A percentile compares a stretch with the other conserved stretches of the same genome.
These are phyloP conservation scores for Eospalax fontanierii DNA, from an alignment of 2,797 vertebrate species.

Conservation along the genomic window DNA sequence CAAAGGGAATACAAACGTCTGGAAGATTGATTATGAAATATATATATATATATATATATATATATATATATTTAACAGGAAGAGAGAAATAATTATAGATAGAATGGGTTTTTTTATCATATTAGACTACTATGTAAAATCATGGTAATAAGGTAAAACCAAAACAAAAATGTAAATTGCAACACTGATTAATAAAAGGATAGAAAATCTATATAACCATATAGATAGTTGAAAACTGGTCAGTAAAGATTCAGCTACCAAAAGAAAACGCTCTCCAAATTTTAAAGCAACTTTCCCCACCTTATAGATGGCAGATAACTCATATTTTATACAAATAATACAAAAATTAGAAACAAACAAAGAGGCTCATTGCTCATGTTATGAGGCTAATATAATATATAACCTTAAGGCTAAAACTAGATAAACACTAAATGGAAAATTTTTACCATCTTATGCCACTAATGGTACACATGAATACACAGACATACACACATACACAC, in stretches of 20 bases:
- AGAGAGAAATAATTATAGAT: no score
- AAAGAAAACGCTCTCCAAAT: background rate
- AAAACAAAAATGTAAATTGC: constrained; percentile 48
- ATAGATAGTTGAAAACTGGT: constrained; percentile 29
- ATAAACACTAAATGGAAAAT: background rate
- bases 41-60: no score
- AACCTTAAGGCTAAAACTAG: constrained; percentile 55
- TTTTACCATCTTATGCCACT: no score
- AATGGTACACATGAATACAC: no score
- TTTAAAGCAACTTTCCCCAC: no score
- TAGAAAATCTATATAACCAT: background rate
- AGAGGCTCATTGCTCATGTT: constrained; percentile 27
- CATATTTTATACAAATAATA: constrained; percentile 9
- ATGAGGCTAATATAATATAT: background rate
- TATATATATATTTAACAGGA: no score
- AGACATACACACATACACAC: no score
- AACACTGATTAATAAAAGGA: constrained; percentile 9
- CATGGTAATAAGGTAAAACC: background rate
- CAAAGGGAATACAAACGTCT: constrained; percentile 33
- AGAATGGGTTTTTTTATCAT: background rate
- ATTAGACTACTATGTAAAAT: no score
- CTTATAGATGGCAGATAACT: no score
- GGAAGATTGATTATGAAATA: background rate
- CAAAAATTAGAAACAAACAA: constrained; percentile 41
- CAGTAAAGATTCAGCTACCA: background rate